Percentiles rank a stretch among this genome's conserved stretches.
These are phyloP conservation scores for Chaetodon trifasciatus DNA, from an alignment of 2,797 vertebrate genomes.

Conservation along the genomic window DNA sequence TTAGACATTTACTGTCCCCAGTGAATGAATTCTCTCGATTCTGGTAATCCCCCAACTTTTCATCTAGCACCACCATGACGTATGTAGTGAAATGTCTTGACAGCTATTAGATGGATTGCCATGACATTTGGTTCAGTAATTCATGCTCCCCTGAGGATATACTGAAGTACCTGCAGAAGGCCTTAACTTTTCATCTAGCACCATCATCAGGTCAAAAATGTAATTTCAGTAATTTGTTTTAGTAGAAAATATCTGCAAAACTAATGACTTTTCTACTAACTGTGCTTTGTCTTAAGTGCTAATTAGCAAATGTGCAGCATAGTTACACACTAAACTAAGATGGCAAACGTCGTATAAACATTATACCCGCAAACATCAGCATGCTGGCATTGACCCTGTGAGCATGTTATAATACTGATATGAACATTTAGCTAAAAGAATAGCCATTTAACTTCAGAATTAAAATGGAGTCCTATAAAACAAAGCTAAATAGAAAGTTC, in stretches of 20 bases:
- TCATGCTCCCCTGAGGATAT: neutral
- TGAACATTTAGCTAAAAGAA: neutral
- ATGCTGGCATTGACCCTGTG: neutral
- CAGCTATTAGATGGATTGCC: neutral
- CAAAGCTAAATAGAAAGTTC: neutral
- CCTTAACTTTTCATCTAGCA: neutral
- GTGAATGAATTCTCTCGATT: neutral
- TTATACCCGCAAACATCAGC: neutral
- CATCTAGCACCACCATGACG: neutral
- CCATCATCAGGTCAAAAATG: neutral
- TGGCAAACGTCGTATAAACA: neutral
- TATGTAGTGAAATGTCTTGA: neutral
- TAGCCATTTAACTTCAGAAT: neutral
- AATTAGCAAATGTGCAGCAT: neutral
- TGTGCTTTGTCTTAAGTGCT: neutral
- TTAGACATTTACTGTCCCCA: neutral
- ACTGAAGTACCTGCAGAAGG: neutral
- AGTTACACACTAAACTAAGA: neutral
- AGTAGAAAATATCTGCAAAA: neutral
- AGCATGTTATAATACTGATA: neutral
- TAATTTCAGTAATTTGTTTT: neutral
- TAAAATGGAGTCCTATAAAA: conserved; percentile 6
- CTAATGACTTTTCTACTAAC: neutral
- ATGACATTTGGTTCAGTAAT: neutral
- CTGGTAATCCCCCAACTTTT: neutral